Evolutionary conservation across 2,113 vertebrate species (phyloP).

Genomic region (Malurus cyaneus): DNA sequence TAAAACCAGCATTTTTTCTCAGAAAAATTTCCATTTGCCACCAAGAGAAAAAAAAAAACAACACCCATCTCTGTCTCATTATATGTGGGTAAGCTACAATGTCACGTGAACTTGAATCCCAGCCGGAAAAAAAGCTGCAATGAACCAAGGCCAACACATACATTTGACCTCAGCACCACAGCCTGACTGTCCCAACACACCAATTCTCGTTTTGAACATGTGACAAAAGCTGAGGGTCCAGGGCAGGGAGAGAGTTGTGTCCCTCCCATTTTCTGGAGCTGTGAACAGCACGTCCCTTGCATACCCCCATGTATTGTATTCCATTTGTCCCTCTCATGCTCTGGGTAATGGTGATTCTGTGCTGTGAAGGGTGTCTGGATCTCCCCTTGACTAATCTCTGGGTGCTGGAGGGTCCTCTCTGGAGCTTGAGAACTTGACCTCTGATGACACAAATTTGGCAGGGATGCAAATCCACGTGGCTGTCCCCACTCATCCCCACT

Average conservation of each 20-base stretch:
- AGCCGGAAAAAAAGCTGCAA: not conserved
- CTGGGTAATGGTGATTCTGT: constrained; percentile 16
- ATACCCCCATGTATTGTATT: not conserved
- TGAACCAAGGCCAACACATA: not conserved
- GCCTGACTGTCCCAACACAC: not conserved
- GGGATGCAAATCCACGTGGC: not conserved
- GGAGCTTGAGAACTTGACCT: constrained; percentile 64
- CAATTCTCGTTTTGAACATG: not conserved
- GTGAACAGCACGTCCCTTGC: not conserved
- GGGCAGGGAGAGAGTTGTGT: not conserved
- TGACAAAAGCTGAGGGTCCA: not conserved
- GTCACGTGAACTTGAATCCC: accelerated
- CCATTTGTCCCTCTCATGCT: not conserved
- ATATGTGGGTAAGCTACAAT: not conserved
- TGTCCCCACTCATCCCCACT: constrained; percentile 39
- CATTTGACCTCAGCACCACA: not conserved
- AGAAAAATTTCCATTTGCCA: not conserved
- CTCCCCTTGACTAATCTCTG: constrained; percentile 34
- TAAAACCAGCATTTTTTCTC: not conserved
- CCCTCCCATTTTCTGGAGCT: not conserved
- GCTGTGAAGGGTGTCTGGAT: constrained; percentile 21
- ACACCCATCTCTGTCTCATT: not conserved
- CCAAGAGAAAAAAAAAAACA: not conserved
- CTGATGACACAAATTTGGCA: not conserved
- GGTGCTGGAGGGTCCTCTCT: not conserved